A percentile compares a stretch with the other conserved stretches of the same genome.
phyloP scores from a whole-genome alignment of 2,888 invertebrate genomes.

The Fissipunctia ypsillon region DNA sequence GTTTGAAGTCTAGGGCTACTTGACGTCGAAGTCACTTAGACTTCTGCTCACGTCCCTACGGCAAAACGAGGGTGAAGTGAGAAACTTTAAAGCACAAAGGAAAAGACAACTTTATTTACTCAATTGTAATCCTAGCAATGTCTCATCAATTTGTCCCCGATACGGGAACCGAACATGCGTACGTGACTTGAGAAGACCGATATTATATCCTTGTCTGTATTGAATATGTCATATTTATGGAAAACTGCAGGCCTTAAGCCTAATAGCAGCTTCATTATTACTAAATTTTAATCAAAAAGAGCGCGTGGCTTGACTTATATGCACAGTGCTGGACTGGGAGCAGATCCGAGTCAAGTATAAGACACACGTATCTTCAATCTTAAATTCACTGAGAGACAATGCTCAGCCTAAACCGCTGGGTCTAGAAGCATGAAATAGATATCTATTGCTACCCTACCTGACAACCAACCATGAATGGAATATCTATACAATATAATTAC shows the following conservation, averaged over 20 bases:
- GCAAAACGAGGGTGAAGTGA: conserved; percentile 54
- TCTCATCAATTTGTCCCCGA: conserved; percentile 57
- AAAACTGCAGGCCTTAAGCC: no score
- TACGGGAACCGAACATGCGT: conserved; percentile 44
- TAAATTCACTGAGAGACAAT: no score
- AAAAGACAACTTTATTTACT: conserved; percentile 55
- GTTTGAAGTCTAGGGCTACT: conserved; percentile 22
- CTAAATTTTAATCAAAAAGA: background rate
- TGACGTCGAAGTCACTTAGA: conserved; percentile 34
- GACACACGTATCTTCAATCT: no score
- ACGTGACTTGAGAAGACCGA: conserved; percentile 41
- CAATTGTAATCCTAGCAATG: conserved; percentile 58
- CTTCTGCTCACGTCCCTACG: conserved; percentile 56
- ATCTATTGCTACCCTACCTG: no score
- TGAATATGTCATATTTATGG: conserved; percentile 21
- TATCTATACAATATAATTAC: no score
- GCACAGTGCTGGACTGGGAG: background rate
- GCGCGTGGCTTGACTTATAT: background rate
- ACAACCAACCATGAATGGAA: background rate
- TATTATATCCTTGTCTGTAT: conserved; percentile 9
- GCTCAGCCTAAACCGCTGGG: no score
- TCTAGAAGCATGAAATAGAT: no score
- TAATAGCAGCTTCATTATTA: background rate
- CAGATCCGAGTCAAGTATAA: background rate
- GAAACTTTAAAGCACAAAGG: conserved; percentile 53